Evolutionary conservation across 2,113 vertebrate genomes (phyloP).

Genomic region (Tragulus kanchil): DNA sequence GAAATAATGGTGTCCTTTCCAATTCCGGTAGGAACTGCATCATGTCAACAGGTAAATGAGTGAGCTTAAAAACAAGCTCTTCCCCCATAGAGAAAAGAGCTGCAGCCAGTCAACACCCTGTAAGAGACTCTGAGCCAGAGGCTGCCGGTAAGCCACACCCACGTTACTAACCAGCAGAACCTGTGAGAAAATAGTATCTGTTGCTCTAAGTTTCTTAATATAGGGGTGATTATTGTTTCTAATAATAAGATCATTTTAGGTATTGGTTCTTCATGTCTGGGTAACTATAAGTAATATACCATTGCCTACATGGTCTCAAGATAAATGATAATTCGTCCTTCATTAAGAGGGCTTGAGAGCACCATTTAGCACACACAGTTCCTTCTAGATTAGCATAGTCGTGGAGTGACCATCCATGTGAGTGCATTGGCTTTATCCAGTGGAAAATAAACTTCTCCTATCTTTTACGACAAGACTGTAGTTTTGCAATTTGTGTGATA

Average conservation of each 20-base stretch:
- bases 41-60: not conserved
- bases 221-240: not conserved
- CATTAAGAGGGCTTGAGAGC: not conserved
- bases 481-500: not conserved
- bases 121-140: not conserved
- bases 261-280: not conserved
- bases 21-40: not conserved
- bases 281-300: not conserved
- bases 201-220: not conserved
- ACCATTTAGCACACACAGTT: not conserved
- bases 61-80: not conserved
- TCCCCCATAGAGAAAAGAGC: not conserved
- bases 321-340: not conserved
- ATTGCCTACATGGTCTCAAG: not conserved
- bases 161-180: not conserved
- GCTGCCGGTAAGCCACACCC: not conserved
- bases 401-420: not conserved
- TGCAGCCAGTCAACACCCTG: not conserved
- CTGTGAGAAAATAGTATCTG: not conserved
- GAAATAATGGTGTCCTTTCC: not conserved
- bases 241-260: not conserved
- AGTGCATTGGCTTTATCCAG: not conserved
- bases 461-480: not conserved
- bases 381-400: not conserved
- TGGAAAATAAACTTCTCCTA: not conserved